Percentiles rank a stretch among this genome's conserved stretches.
These are phyloP conservation scores for Cydia fagiglandana DNA, from an alignment of 1,140 invertebrate genomes.

Conservation along the genomic window DNA sequence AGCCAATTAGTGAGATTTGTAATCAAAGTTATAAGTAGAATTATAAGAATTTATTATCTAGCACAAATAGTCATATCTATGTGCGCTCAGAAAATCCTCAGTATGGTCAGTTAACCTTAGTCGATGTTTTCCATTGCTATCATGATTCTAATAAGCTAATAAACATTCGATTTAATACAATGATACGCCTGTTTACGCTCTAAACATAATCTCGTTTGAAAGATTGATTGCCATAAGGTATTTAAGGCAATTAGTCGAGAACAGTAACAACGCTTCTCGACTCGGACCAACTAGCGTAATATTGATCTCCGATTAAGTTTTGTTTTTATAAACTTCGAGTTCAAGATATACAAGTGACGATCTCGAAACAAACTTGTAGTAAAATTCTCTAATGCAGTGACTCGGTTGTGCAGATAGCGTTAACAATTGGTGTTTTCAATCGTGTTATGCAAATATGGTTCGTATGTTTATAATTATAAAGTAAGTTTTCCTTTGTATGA, in stretches of 20 bases:
- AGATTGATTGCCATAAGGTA: slow-evolving; percentile 32
- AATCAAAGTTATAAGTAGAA: no score
- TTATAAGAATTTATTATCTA: no score
- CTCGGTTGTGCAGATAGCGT: slow-evolving; percentile 40
- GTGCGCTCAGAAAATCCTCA: neutral
- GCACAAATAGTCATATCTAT: no score
- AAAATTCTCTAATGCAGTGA: slow-evolving; percentile 22
- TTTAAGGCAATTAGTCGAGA: slow-evolving; percentile 40
- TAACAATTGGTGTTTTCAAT: neutral
- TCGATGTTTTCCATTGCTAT: neutral
- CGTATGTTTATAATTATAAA: neutral
- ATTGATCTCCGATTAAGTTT: neutral
- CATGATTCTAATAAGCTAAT: slow-evolving; percentile 7
- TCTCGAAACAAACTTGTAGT: neutral
- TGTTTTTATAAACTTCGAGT: neutral
- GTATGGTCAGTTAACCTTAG: neutral
- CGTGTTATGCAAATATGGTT: slow-evolving; percentile 4
- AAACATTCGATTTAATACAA: slow-evolving; percentile 15
- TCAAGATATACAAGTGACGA: neutral
- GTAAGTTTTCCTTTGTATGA: neutral
- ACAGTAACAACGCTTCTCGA: slow-evolving; percentile 33
- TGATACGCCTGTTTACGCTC: slow-evolving; percentile 18
- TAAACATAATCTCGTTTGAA: slow-evolving; percentile 15
- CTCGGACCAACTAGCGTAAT: neutral
- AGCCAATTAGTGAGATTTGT: no score